These are phyloP conservation scores for Alca torda DNA, from an alignment of 2,797 vertebrate species.

Conservation along the genomic window DNA sequence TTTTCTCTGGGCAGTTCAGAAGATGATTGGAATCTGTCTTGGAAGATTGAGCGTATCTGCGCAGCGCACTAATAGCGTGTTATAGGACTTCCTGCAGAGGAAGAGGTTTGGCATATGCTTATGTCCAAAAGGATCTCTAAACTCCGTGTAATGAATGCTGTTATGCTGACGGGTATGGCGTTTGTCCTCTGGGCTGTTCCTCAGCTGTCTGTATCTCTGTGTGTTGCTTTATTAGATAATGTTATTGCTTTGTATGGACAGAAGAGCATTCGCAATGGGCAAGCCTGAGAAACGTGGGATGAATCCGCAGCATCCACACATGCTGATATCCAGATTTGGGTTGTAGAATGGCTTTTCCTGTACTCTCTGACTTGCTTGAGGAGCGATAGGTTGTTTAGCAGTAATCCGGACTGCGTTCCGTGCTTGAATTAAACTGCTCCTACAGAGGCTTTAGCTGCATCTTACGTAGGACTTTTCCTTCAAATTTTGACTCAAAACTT, in stretches of 20 bases:
- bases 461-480: background rate
- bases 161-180: too few relatives aligned
- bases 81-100: background rate
- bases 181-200: background rate
- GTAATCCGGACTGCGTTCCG: background rate
- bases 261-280: too few relatives aligned
- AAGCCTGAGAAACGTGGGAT: background rate
- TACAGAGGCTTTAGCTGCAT: background rate
- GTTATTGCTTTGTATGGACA: background rate
- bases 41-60: background rate
- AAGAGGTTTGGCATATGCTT: background rate
- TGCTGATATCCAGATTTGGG: background rate
- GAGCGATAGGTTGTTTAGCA: background rate
- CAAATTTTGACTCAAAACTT: background rate
- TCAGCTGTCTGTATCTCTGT: background rate
- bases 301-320: rapidly evolving
- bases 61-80: too few relatives aligned
- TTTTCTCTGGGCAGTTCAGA: background rate
- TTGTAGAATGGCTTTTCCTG: background rate
- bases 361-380: background rate
- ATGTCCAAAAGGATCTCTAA: background rate
- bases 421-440: background rate
- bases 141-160: too few relatives aligned
- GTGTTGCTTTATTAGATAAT: background rate
- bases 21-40: background rate